Conservation (phyloP, 2,113 vertebrate species). For the Phyllostomus hastatus region DNA sequence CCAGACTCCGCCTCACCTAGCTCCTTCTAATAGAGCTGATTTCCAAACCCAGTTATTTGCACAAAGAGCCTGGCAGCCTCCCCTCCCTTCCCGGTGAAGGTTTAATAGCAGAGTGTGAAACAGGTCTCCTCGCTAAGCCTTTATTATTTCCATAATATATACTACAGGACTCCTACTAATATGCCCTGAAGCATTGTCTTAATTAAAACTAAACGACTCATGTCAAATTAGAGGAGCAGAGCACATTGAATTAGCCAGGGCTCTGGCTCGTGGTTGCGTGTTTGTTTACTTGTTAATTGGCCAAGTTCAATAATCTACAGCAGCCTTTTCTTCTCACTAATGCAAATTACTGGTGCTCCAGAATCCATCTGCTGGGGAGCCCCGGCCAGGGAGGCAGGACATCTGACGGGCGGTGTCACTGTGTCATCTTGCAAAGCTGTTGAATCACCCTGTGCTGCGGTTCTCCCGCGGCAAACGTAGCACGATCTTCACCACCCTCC, state of each 20-base stretch:
- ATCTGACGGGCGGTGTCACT: neutral
- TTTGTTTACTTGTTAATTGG: slow-evolving; percentile 69
- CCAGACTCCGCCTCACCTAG: slow-evolving; percentile 57
- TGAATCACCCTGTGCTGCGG: neutral
- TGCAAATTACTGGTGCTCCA: slow-evolving; percentile 41
- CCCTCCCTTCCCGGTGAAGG: slow-evolving; percentile 54
- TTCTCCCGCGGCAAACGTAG: neutral
- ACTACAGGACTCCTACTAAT: slow-evolving; percentile 62
- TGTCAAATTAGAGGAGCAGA: slow-evolving; percentile 58
- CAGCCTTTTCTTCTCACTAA: slow-evolving; percentile 51
- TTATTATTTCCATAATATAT: slow-evolving; percentile 67
- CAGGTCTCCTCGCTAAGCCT: slow-evolving; percentile 58
- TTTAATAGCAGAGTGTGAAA: slow-evolving; percentile 61
- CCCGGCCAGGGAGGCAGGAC: neutral
- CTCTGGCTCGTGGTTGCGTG: slow-evolving; percentile 15
- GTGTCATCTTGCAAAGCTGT: neutral
- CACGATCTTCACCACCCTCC: neutral
- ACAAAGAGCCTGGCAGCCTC: slow-evolving; percentile 50
- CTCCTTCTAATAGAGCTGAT: slow-evolving; percentile 43
- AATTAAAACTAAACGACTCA: slow-evolving; percentile 68
- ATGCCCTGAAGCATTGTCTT: slow-evolving; percentile 45
- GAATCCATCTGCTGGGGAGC: neutral
- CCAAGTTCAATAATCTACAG: slow-evolving; percentile 49
- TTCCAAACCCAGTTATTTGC: slow-evolving; percentile 55
- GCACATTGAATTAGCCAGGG: slow-evolving; percentile 40